Conservation (phyloP, 35 echinoderm and acorn worm genomes). For the Lytechinus variegatus region DNA sequence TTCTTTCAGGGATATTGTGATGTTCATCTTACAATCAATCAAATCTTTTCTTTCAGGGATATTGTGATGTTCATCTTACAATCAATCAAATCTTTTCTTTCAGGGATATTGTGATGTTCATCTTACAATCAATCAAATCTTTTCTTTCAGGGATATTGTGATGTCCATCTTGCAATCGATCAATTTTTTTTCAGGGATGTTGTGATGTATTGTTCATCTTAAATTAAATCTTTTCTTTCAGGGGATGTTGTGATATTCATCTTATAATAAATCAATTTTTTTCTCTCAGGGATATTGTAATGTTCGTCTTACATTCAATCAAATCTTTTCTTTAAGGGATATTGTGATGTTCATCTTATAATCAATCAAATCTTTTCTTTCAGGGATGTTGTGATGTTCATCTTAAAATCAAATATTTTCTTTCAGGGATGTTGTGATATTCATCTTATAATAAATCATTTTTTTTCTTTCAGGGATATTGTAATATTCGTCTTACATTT, state of each 20-base stretch:
- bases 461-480: conserved; percentile 75
- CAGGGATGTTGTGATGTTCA: conserved; percentile 92
- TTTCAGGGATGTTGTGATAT: conserved; percentile 90
- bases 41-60: conserved; percentile 75
- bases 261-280: no score
- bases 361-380: no score
- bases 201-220: no score
- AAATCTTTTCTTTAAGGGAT: conserved; percentile 75
- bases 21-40: no score
- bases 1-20: conserved; percentile 85
- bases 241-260: conserved; percentile 92
- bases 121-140: no score
- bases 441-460: no score
- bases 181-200: conserved; percentile 78
- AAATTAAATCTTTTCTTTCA: conserved; percentile 51
- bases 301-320: no score
- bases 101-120: conserved; percentile 91
- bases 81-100: no score
- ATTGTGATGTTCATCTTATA: conserved; percentile 84
- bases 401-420: no score
- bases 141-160: conserved; percentile 80
- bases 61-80: conserved; percentile 84
- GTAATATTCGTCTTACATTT: no score
- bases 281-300: conserved; percentile 83
- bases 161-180: no score